A percentile compares a stretch with the other conserved stretches of the same genome.
Conservation (phyloP, 1,140 invertebrate species). For the Achatina immaculata region DNA sequence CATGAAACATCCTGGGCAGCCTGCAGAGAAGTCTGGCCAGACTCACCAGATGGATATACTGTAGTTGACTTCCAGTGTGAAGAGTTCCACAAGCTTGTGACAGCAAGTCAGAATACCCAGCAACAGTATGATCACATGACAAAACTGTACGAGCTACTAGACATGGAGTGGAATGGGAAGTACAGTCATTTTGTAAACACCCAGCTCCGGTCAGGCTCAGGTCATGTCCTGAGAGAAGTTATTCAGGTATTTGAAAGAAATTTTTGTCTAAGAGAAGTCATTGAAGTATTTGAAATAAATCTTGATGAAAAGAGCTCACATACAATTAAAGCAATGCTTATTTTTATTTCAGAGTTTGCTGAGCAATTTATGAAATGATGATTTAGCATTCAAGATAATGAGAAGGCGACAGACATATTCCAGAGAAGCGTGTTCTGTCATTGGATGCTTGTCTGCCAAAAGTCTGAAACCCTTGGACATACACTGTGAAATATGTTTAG, state of each 20-base stretch:
- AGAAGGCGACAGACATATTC: no score
- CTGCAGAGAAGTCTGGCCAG: constrained; percentile 43
- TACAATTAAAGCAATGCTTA: no score
- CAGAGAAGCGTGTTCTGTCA: no score
- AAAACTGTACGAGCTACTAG: constrained; percentile 51
- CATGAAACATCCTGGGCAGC: constrained; percentile 49
- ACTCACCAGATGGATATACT: constrained; percentile 43
- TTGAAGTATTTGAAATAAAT: not conserved
- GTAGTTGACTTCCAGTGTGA: constrained; percentile 52
- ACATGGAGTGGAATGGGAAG: constrained; percentile 51
- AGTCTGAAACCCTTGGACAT: no score
- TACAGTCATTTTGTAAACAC: constrained; percentile 46
- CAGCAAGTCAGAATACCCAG: constrained; percentile 23
- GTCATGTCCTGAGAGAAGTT: constrained; percentile 31
- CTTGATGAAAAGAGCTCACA: not conserved
- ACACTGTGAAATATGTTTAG: no score
- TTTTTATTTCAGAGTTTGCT: not conserved
- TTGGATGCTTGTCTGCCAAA: no score
- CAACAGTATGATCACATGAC: constrained; percentile 49
- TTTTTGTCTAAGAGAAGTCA: not conserved
- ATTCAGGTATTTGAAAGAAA: constrained; percentile 26
- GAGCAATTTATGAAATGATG: not conserved
- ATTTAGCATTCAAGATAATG: no score
- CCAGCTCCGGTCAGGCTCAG: constrained; percentile 30
- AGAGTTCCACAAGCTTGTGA: constrained; percentile 52